A percentile compares a stretch with the other conserved stretches of the same genome.
phyloP scores from a whole-genome alignment of 2,888 invertebrate species.

The Netelia melanura region DNA sequence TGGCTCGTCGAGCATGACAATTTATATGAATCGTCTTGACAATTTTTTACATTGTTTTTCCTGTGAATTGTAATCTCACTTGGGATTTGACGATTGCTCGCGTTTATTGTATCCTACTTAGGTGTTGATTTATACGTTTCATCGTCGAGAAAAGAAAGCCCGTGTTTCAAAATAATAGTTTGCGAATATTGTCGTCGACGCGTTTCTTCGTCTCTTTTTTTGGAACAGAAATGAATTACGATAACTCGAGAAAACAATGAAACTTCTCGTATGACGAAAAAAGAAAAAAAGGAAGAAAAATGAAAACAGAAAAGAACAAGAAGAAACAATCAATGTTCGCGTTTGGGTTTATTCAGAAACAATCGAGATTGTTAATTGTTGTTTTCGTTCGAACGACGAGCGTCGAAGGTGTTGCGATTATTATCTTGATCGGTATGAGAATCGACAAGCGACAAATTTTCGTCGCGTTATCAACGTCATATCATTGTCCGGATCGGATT shows the following conservation, averaged over 20 bases:
- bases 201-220: background rate
- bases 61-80: background rate
- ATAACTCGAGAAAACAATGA: background rate
- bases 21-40: background rate
- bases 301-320: background rate
- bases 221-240: background rate
- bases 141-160: too few relatives aligned
- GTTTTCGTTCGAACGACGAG: background rate
- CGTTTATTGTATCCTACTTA: background rate
- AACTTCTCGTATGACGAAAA: too few relatives aligned
- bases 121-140: background rate
- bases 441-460: too few relatives aligned
- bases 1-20: background rate
- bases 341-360: constrained; percentile 9
- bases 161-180: background rate
- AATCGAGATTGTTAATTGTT: background rate
- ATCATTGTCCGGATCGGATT: too few relatives aligned
- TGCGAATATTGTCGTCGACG: background rate
- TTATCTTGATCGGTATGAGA: background rate
- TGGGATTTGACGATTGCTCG: background rate
- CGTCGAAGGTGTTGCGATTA: background rate
- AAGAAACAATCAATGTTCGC: background rate
- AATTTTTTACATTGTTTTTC: background rate
- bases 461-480: too few relatives aligned
- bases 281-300: too few relatives aligned